Conservation (phyloP, 2,888 invertebrate species). For the Amiota minor region DNA sequence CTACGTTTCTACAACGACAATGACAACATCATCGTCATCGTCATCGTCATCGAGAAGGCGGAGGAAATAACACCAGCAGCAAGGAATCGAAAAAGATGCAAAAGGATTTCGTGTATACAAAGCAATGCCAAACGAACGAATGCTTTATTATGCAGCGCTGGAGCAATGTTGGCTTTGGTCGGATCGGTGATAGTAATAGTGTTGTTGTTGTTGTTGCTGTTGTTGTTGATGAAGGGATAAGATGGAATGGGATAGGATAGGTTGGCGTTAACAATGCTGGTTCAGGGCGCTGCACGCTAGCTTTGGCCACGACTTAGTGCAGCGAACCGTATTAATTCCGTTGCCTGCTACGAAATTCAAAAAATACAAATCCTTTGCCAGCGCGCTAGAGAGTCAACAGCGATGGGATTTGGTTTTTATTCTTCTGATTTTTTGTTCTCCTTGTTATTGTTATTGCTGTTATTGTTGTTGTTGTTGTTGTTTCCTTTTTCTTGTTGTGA, state of each 20-base stretch:
- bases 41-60: background rate
- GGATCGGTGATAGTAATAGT: background rate
- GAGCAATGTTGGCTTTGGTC: background rate
- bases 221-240: background rate
- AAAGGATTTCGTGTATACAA: slow-evolving; percentile 11
- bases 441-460: background rate
- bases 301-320: slow-evolving; percentile 41
- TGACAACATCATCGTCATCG: background rate
- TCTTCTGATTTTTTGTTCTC: too few species aligned
- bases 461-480: background rate
- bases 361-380: slow-evolving; percentile 37
- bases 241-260: background rate
- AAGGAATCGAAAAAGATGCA: background rate
- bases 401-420: slow-evolving; percentile 7
- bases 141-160: slow-evolving; percentile 31
- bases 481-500: background rate
- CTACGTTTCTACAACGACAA: background rate
- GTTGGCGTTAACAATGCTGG: slow-evolving; percentile 47
- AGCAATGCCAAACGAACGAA: slow-evolving; percentile 6
- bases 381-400: slow-evolving; percentile 20
- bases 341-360: slow-evolving; percentile 47
- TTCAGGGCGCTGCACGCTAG: slow-evolving; percentile 18
- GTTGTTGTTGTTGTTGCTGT: background rate
- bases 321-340: slow-evolving; percentile 61
- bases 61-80: background rate